Evolutionary conservation across 2,888 invertebrate species (phyloP).

Genomic region (Oscheius myriophilus): DNA sequence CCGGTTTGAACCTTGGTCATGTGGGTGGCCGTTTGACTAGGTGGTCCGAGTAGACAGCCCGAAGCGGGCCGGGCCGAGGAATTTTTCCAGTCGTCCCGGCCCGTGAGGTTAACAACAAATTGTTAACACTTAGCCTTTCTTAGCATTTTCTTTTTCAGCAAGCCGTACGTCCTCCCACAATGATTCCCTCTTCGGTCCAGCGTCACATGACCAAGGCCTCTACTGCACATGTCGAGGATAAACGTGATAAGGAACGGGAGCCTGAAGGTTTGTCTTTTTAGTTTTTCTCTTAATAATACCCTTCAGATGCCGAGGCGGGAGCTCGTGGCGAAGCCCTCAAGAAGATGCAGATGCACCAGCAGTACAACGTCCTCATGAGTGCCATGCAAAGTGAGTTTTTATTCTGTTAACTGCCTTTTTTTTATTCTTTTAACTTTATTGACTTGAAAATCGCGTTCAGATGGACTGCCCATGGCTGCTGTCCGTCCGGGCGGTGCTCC

Average conservation of each 20-base stretch:
- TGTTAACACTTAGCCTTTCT: neutral
- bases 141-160: neutral
- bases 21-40: too few relatives aligned
- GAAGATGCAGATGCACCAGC: slow-evolving; percentile 51
- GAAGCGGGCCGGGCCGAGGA: too few relatives aligned
- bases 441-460: neutral
- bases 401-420: neutral
- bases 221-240: slow-evolving; percentile 33
- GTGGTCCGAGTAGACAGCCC: too few relatives aligned
- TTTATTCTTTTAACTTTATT: neutral
- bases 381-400: slow-evolving; percentile 47
- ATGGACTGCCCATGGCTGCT: slow-evolving; percentile 36
- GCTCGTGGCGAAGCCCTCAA: slow-evolving; percentile 20
- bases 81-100: neutral
- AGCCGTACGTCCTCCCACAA: slow-evolving; percentile 20
- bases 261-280: neutral
- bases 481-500: slow-evolving; percentile 28
- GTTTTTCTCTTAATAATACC: too few relatives aligned
- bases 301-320: neutral
- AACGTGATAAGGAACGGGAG: slow-evolving; percentile 37
- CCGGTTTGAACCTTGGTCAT: too few relatives aligned
- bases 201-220: slow-evolving; percentile 47
- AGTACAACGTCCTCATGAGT: slow-evolving; percentile 49
- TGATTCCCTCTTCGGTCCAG: slow-evolving; percentile 59
- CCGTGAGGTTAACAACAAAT: neutral